Evolutionary conservation across 2,888 invertebrate genomes (phyloP).

Genomic region (Drosophila kuntzei): DNA sequence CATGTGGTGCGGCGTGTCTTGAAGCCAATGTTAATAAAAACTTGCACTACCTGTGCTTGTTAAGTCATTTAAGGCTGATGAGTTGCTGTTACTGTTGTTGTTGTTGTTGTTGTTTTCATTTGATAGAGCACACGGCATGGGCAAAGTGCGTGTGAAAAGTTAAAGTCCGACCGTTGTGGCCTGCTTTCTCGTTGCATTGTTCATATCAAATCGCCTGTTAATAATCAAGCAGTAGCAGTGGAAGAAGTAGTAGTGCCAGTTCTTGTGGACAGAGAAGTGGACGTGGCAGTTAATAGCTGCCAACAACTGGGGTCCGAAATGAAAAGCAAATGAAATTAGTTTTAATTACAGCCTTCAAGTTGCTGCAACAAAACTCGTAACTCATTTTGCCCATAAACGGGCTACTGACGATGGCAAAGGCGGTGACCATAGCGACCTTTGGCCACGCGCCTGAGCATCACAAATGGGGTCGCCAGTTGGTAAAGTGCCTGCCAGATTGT

Average conservation of each 20-base stretch:
- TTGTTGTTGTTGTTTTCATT: constrained; percentile 36
- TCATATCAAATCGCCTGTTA: constrained; percentile 64
- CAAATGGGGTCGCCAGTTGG: constrained; percentile 64
- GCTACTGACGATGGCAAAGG: constrained; percentile 24
- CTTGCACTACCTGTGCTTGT: constrained; percentile 47
- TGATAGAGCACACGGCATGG: constrained; percentile 49
- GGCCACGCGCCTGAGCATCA: constrained; percentile 44
- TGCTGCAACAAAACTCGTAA: constrained; percentile 76
- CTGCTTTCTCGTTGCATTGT: constrained; percentile 53
- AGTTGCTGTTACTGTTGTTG: constrained; percentile 4
- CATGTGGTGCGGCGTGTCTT: constrained; percentile 34
- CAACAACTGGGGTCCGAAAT: constrained; percentile 45
- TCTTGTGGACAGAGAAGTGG: neutral
- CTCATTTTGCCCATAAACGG: constrained; percentile 75
- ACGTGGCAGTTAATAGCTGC: constrained; percentile 33
- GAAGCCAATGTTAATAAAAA: constrained; percentile 45
- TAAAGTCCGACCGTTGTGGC: constrained; percentile 16
- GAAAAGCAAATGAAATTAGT: constrained; percentile 79
- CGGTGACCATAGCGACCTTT: constrained; percentile 54
- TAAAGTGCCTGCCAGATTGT: constrained; percentile 74
- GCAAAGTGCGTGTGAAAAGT: constrained; percentile 56
- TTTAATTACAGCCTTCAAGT: constrained; percentile 78
- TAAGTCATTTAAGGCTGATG: constrained; percentile 51
- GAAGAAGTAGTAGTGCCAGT: constrained; percentile 9
- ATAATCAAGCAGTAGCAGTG: constrained; percentile 53